Base-by-base conservation (phyloP, 2,113 vertebrate species). In the Oxygymnocypris stewartii region DNA sequence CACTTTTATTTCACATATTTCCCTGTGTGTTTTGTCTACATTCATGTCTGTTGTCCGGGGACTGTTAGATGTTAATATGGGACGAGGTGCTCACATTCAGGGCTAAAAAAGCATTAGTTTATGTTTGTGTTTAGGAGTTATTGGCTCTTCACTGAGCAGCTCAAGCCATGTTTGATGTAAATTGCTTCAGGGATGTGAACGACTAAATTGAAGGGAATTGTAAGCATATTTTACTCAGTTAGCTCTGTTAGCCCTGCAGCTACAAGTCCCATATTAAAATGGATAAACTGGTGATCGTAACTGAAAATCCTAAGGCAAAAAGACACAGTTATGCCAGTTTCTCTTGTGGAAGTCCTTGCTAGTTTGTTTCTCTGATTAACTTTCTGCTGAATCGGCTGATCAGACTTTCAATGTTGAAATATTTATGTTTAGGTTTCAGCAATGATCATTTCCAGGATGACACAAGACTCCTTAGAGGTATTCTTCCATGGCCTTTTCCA, bases 391-490 rank as follows among this genome's bases (percentile, higher is more conserved):
- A 85, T 88, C 77, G 44, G 83, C 86, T 91, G 87, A 90, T 91
- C 89, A 69, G 28, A 88, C 90, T 93, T 89, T 94, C 87, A 94
- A 94, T 94, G 87, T 91, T 89, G 78, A 92, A 94, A 94, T 94
- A 93, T 95, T 91, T 94, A 94, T 95, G 93, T 94, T 93, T 94
- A 96, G 95, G 94, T 95, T 95, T 95, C 94, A 95, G 92, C 94
- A 95, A 93, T 93, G 94, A 95, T 95, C 94, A 95, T 96, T 95
- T 95, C 94, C 94, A 96, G 94, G 94, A 96, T 94, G 95, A 96
- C 91, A 95, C 95, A 79, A 93, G 95, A 94, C 95, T 96, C 84
- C 94, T 96, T 94, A 93, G 95, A 96, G 95, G 95, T 96, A 95
- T 91, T 93, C 84, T 79, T 57, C 81, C 84, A 80, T 87, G 90